Base-by-base conservation (phyloP, 2,888 invertebrate genomes). In the Hypena proboscidalis region DNA sequence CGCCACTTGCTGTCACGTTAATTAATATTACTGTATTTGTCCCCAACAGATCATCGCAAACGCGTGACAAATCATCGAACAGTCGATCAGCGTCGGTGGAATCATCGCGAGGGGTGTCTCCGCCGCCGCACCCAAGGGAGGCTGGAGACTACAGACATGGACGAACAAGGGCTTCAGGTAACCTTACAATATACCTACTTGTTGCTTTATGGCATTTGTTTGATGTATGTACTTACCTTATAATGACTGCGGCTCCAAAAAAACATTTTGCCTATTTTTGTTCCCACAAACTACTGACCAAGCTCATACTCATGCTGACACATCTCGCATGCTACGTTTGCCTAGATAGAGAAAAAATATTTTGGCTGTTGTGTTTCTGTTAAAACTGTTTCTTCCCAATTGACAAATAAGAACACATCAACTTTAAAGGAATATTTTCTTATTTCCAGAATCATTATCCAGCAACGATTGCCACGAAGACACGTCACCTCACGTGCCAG, bases 21-120 rank as follows among this genome's bases (percentile, higher is more conserved):
- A n/a, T n/a, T n/a, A n/a, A n/a, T 4, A 17, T 17, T 17, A 17
- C 5, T 17, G 17, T 17, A 13, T 13, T 9, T 63, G 58, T n/a
- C n/a, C n/a, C n/a, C n/a, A n/a, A 2, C 48, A 91, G 95, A 49
- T 83, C 88, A 22, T 92, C 93, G 0, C 90, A 93, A 37, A 93
- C 93, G 20, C 92, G 95, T 33, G 95, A 95, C 56, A 95, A 95
- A 73, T 94, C 94, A 50, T 93, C 93, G 1, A 83, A 85, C 48
- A 93, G 93, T 14, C 83, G 91, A 2, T 92, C 92, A 8, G 85
- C 86, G 9, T 90, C 90, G 0, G 90, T 91, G 42, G 92, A 92
- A 31, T 92, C 91, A 3, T 80, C 87, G 1, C 85, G 89, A n/a
- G 86, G 80, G 11, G 75, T 81, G 3, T 37, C 47, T 10, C 86